Evolutionary conservation across 2,888 invertebrate genomes (phyloP), one percentile per base, ranked within the genome.

Genomic region (Rhamnusium bicolor): DNA sequence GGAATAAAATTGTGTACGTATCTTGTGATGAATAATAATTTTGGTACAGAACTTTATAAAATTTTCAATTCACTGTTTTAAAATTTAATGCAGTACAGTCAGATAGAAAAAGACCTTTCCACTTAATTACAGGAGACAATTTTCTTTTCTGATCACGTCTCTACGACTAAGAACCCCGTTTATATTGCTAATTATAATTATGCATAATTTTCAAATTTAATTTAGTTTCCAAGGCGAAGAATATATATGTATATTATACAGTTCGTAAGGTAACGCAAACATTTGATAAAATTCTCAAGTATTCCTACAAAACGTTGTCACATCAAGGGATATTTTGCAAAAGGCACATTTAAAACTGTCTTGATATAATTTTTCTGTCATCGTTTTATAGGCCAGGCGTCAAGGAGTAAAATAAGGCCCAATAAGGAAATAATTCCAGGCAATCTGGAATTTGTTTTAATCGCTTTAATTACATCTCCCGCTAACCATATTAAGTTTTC

Each of bases 21-120:
- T 56, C 69, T 72, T 73, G 70, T 60, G 62, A 70, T 72, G 71
- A 75, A 71, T 77, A 75, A 73, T 60, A 75, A 75, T 71, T 65
- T 71, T 54, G 54, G 56, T 65, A 75, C 70, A 70, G 58, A 69
- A 63, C 54, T 72, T 65, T 56, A 70, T 68, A 51, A 69, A 72
- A 69, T 73, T 75, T 75, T 72, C 74, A 76, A 72, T 74, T 74
- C 65, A 40, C 66, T 66, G 56, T 71, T 72, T 69, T 68, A 72
- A 72, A 72, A 71, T 74, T 73, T 70, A 73, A 69, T 71, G 62
- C 56, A 24, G 68, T 66, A 70, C 49, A 66, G 47, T 71, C 73
- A 73, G 70, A 67, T 70, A 58, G 73, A 70, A 73, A 73, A 73
- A 73, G 24, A 68, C 56, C 70, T 70, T 60, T 62, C 54, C 62